phyloP scores from a whole-genome alignment of 2,113 vertebrate genomes.

The Microcebus ravelobensis region DNA sequence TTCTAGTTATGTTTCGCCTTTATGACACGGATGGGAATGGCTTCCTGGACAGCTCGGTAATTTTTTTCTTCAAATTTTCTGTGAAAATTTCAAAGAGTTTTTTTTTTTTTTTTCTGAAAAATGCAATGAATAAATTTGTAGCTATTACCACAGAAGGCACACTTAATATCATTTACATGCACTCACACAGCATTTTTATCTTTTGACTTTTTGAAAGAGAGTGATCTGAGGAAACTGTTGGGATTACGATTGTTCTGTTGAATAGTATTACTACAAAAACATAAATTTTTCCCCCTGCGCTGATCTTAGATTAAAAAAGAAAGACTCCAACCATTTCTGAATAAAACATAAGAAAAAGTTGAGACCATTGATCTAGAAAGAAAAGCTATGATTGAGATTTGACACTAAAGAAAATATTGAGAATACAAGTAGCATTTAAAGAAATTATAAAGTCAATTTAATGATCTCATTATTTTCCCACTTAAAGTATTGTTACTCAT shows the following conservation, averaged over 20 bases:
- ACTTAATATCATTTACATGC: not conserved
- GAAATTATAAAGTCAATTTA: not conserved
- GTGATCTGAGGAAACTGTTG: not conserved
- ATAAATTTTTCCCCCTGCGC: not conserved
- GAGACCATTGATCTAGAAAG: not conserved
- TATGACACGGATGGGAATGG: slow-evolving; percentile 92
- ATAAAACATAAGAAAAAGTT: slow-evolving; percentile 21
- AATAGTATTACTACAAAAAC: not conserved
- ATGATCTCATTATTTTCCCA: not conserved
- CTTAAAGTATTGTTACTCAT: not conserved
- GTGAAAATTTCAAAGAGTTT: slow-evolving; percentile 45
- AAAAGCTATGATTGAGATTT: not conserved
- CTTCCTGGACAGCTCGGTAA: slow-evolving; percentile 91
- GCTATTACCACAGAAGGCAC: slow-evolving; percentile 32
- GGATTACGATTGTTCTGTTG: not conserved
- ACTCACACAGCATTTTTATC: not conserved
- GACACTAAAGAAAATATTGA: not conserved
- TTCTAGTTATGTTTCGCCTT: slow-evolving; percentile 91
- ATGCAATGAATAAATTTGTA: slow-evolving; percentile 60
- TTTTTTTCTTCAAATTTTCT: slow-evolving; percentile 62
- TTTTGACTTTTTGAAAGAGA: not conserved
- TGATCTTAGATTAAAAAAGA: not conserved
- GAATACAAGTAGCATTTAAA: not conserved
- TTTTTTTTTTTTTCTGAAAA: slow-evolving; percentile 38
- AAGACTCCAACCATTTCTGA: not conserved